phyloP scores from a whole-genome alignment of 2,113 vertebrate species.

The Trematocara unimaculatum region DNA sequence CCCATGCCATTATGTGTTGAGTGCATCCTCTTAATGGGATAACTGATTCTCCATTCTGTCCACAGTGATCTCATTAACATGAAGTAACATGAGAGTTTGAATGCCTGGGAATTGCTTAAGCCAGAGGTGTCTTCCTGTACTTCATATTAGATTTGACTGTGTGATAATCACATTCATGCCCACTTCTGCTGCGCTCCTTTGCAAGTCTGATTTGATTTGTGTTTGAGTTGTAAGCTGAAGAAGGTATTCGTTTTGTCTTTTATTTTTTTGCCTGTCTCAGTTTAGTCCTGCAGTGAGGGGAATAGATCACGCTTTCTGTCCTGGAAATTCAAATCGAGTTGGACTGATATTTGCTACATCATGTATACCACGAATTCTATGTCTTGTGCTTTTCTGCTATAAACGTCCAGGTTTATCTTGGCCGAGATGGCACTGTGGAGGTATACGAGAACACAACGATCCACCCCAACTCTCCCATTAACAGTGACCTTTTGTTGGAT shows the following conservation, averaged over 20 bases:
- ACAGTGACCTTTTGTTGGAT: constrained; percentile 84
- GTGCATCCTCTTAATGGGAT: constrained; percentile 43
- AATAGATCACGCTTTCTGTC: not conserved
- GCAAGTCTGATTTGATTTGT: constrained; percentile 55
- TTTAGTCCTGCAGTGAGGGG: not conserved
- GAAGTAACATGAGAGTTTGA: constrained; percentile 65
- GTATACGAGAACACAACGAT: constrained; percentile 75
- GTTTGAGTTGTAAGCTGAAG: not conserved
- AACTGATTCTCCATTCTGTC: constrained; percentile 6
- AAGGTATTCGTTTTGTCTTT: not conserved
- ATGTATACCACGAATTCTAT: not conserved
- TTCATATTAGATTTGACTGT: constrained; percentile 63
- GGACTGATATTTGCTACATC: not conserved
- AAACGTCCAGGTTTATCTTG: constrained; percentile 80
- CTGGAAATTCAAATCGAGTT: not conserved
- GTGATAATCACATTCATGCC: constrained; percentile 63
- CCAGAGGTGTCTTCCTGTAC: constrained; percentile 66
- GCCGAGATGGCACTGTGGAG: constrained; percentile 66
- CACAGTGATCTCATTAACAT: constrained; percentile 46
- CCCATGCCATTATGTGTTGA: constrained; percentile 21
- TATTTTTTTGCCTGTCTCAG: not conserved
- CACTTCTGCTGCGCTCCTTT: constrained; percentile 53
- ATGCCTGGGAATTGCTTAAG: constrained; percentile 56
- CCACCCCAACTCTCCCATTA: constrained; percentile 79
- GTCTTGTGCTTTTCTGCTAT: not conserved